Percentiles rank a stretch among this genome's conserved stretches.
phyloP scores from a whole-genome alignment of 2,113 vertebrate species.

The Asarcornis scutulata region DNA sequence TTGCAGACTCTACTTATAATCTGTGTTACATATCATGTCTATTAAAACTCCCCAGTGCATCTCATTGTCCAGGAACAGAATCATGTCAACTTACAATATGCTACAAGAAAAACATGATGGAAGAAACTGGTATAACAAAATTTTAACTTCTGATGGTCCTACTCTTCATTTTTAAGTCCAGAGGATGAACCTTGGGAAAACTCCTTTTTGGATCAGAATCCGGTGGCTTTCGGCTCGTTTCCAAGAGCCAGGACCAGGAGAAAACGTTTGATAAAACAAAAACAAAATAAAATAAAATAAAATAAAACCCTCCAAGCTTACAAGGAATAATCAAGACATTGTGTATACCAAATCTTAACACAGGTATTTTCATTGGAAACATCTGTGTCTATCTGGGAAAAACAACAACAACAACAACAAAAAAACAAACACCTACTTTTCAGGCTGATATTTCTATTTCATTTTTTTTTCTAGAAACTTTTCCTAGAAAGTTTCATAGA shows the following conservation, averaged over 20 bases:
- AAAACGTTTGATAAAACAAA: not conserved
- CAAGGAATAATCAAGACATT: not conserved
- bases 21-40: not conserved
- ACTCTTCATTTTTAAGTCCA: not conserved
- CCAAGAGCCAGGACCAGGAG: not conserved
- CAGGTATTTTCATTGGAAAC: not conserved
- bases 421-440: not conserved
- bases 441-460: not conserved
- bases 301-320: not conserved
- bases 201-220: not conserved
- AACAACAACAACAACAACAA: not conserved
- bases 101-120: not conserved
- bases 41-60: not conserved
- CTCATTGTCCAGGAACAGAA: not conserved
- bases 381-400: not conserved
- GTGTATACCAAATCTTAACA: not conserved
- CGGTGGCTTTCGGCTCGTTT: not conserved
- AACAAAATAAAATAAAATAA: not conserved
- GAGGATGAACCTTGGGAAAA: not conserved
- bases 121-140: not conserved
- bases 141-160: not conserved
- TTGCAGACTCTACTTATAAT: not conserved
- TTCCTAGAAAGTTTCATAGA: not conserved
- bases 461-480: not conserved
- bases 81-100: not conserved